Evolutionary conservation across 1,140 invertebrate genomes (phyloP), one percentile per base, ranked within the genome.

Genomic region (Caenorhabditis tropicalis): DNA sequence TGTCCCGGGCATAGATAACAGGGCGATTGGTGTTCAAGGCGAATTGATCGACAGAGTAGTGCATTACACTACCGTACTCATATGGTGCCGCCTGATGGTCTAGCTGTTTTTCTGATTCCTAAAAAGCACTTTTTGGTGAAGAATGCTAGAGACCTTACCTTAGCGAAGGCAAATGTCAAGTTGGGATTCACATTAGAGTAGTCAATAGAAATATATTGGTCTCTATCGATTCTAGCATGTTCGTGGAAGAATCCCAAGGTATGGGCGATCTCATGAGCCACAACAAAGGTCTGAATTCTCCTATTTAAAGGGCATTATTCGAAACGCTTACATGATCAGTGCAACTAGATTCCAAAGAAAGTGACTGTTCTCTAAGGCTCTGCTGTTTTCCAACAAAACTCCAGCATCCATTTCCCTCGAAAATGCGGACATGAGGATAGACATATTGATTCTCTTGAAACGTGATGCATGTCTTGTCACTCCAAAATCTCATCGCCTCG

Each of bases 51-150:
- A 74, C 65, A 4, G 65, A 74, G 12, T 74, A 74, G 36, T 74
- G 65, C 65, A 74, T 74, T 0, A 74, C 65, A 74, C 65, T 74
- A 43, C 65, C 65, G 65, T 74, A 74, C n/a, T 74, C 65, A 43
- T 74, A 74, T 7, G 65, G 36, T 0, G 65, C 36, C 3, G n/a
- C 16, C 7, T 74, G 65, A 2, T 74, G 33, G 9, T 74, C 65
- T 2, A 74, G 36, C n/a, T 74, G 65, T 43, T 74, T 74, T 74
- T 74, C 65, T 12, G 65, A 74, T 74, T 74, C 65, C 65, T 74
- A 36, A 27, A 74, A 74, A n/a, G n/a, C n/a, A n/a, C n/a, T n/a
- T 15, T 19, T 21, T 56, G n/a, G 21, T 12, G 9, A 19, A 19
- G 2, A 56, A 10, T 33, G 5, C 29, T 10, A 33, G 9, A 60